These are phyloP conservation scores for Spilarctia lutea DNA, from an alignment of 2,888 invertebrate species.

Conservation along the genomic window DNA sequence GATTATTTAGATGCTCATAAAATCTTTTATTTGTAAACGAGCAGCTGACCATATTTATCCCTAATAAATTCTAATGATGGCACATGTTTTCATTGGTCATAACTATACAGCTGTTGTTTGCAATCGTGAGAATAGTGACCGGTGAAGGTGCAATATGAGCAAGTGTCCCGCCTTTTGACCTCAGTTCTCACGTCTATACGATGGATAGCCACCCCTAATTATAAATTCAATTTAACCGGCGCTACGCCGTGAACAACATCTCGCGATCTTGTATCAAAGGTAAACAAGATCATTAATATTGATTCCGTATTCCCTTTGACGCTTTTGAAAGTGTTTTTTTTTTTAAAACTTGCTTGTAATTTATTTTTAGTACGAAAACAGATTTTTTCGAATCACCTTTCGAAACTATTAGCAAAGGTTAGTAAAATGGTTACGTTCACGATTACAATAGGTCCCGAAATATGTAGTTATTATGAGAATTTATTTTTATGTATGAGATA, in stretches of 20 bases:
- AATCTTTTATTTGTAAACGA: slow-evolving; percentile 70
- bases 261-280: slow-evolving; percentile 75
- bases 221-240: slow-evolving; percentile 79
- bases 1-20: slow-evolving; percentile 72
- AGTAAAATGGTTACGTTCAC: slow-evolving; percentile 8
- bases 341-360: slow-evolving; percentile 68
- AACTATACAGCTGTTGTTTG: slow-evolving; percentile 72
- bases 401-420: slow-evolving; percentile 39
- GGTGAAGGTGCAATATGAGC: slow-evolving; percentile 79
- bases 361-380: slow-evolving; percentile 70
- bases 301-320: slow-evolving; percentile 79
- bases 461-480: slow-evolving; percentile 9
- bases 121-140: slow-evolving; percentile 78
- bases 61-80: slow-evolving; percentile 82
- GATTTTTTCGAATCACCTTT: slow-evolving; percentile 47
- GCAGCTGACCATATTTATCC: slow-evolving; percentile 78
- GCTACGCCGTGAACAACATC: slow-evolving; percentile 69
- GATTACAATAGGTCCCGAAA: slow-evolving; percentile 6
- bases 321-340: slow-evolving; percentile 75
- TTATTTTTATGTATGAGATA: slow-evolving; percentile 6
- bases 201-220: slow-evolving; percentile 79
- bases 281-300: slow-evolving; percentile 84
- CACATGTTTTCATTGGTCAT: slow-evolving; percentile 73
- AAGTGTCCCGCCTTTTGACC: slow-evolving; percentile 81
- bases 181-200: slow-evolving; percentile 77